These are phyloP conservation scores for Lepus americanus DNA, from an alignment of 2,113 vertebrate genomes.

Conservation along the genomic window DNA sequence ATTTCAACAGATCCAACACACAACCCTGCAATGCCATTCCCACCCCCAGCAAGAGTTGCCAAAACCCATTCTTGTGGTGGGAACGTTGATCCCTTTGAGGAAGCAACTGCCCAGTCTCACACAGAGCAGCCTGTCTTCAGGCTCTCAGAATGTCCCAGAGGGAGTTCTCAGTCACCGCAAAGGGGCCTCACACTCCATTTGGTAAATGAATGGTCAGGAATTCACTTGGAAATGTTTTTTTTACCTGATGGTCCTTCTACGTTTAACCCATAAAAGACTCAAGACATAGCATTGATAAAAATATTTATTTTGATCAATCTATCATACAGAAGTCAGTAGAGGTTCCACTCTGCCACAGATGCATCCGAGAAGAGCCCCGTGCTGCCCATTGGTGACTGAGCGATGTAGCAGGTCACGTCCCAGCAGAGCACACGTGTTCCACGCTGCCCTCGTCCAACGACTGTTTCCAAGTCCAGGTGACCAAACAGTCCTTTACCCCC, in stretches of 20 bases:
- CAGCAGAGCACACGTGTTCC: slow-evolving; percentile 83
- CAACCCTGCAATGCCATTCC: neutral
- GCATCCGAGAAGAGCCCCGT: slow-evolving; percentile 76
- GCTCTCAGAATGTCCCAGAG: neutral
- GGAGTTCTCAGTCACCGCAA: slow-evolving; percentile 4
- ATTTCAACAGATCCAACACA: slow-evolving; percentile 28
- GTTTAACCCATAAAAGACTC: slow-evolving; percentile 76
- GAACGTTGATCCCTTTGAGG: neutral
- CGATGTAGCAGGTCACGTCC: slow-evolving; percentile 70
- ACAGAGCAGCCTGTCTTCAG: neutral
- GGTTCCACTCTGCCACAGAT: slow-evolving; percentile 79
- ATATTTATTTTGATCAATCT: slow-evolving; percentile 87
- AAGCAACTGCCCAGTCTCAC: neutral
- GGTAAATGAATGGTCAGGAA: slow-evolving; percentile 18
- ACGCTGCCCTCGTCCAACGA: slow-evolving; percentile 73
- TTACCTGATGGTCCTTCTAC: slow-evolving; percentile 33
- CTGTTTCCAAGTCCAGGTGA: slow-evolving; percentile 79
- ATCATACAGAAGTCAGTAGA: slow-evolving; percentile 85
- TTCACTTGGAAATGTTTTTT: slow-evolving; percentile 49
- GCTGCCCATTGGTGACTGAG: slow-evolving; percentile 63
- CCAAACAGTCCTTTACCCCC: slow-evolving; percentile 87
- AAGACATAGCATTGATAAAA: slow-evolving; percentile 81
- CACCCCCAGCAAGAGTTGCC: neutral
- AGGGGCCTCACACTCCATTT: neutral
- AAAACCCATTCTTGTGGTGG: neutral